Evolutionary conservation across 2,113 vertebrate species (phyloP).

Genomic region (Saguinus imperator): DNA sequence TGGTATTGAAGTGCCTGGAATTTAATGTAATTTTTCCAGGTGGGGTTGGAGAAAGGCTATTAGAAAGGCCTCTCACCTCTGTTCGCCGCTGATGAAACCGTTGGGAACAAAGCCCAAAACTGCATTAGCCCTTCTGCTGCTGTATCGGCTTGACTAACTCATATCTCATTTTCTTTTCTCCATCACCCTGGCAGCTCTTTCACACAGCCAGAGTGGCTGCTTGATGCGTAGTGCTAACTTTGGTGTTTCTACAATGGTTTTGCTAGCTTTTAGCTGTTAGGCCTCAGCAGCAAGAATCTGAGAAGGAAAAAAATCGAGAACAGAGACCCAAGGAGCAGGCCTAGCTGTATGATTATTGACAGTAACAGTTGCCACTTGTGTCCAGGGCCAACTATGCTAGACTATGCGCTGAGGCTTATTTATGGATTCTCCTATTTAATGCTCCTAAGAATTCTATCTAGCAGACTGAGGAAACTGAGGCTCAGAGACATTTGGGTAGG

Average conservation of each 20-base stretch:
- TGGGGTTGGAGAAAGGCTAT: conserved; percentile 58
- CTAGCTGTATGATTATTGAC: background rate
- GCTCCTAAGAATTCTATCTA: background rate
- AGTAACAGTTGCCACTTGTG: accelerated
- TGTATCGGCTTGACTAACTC: conserved; percentile 44
- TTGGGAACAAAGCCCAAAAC: conserved; percentile 70
- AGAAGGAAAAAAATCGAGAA: background rate
- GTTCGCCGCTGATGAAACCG: conserved; percentile 40
- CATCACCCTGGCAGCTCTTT: background rate
- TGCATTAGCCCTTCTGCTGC: conserved; percentile 60
- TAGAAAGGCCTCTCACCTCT: conserved; percentile 48
- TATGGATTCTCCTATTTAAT: background rate
- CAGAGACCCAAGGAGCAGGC: background rate
- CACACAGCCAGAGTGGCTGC: background rate
- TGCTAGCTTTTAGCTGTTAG: background rate
- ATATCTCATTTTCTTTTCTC: conserved; percentile 40
- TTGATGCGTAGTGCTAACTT: background rate
- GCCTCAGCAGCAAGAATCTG: background rate
- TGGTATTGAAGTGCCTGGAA: conserved; percentile 65
- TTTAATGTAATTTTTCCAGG: conserved; percentile 67
- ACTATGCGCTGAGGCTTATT: background rate
- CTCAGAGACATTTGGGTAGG: background rate
- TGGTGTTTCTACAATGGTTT: background rate
- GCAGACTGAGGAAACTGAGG: background rate
- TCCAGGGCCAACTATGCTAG: background rate